Base-by-base conservation (phyloP, 2,888 invertebrate species). In the Argyresthia goedartella region DNA sequence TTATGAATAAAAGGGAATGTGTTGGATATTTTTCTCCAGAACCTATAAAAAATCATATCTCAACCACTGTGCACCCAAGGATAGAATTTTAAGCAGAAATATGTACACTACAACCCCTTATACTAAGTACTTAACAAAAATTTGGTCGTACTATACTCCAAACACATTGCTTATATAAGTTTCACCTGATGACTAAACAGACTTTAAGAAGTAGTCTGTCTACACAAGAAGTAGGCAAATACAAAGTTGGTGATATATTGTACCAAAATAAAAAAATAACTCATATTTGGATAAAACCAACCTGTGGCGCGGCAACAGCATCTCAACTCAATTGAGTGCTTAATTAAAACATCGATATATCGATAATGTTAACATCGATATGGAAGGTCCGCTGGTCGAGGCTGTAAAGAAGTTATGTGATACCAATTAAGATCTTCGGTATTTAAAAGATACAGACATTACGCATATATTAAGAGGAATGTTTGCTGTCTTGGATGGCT, bases 261-360 rank as follows among this genome's bases (percentile, higher is more conserved):
- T 48, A 48, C n/a, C 25, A 25, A 6, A 25, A 25, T 4, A 25
- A 4, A 25, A 25, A 25, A 2, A 25, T 4, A 25, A 25, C 25
- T 25, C 25, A 35, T 47, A 48, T 36, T 36, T 47, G 11, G 13
- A 7, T 9, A 51, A 51, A 51, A 54, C 51, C 51, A 53, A 55
- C 47, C 49, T 49, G 52, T 56, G 50, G 33, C 47, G 50, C 54
- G 42, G 41, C 43, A 52, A 56, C 52, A 52, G 53, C 48, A 39
- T 48, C 33, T 53, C 44, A 53, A 58, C 33, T 53, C 44, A 53
- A 58, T 46, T 33, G 25, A 11, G 25, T 9, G 33, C n/a, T 16
- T 46, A 46, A 46, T 46, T 46, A 46, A 46, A 46, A 46, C 46
- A 46, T 46, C 46, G 46, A 16, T 16, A 46, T 16, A 46, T 46